A percentile compares a stretch with the other conserved stretches of the same genome.
phyloP scores from a whole-genome alignment of 2,888 invertebrate species.

The Imbricaverruca yamaguchii region DNA sequence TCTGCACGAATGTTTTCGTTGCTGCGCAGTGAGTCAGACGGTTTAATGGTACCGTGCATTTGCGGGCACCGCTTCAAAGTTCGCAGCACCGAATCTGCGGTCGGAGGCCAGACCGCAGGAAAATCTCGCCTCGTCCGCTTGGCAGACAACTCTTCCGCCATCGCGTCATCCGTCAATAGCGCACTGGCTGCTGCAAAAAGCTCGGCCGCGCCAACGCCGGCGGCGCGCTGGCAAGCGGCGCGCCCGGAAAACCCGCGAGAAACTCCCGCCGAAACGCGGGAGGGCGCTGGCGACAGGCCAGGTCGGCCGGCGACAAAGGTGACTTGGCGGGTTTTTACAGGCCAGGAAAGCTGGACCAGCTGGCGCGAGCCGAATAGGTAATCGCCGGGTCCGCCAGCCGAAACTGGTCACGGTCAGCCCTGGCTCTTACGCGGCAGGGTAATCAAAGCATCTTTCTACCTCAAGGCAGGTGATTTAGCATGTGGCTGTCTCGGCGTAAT shows the following conservation, averaged over 20 bases:
- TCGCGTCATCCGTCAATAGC: neutral
- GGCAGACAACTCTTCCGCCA: neutral
- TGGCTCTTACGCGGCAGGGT: too few relatives aligned
- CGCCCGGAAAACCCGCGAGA: neutral
- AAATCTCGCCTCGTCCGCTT: neutral
- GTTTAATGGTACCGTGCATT: too few relatives aligned
- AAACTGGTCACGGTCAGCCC: too few relatives aligned
- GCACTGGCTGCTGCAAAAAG: too few relatives aligned
- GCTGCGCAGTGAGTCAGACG: too few relatives aligned
- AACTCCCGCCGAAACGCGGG: constrained; percentile 10
- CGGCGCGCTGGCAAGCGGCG: neutral
- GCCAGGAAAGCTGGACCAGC: neutral
- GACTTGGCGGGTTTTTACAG: neutral
- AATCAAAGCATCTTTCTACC: too few relatives aligned
- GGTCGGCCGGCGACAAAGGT: neutral
- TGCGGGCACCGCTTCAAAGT: too few relatives aligned
- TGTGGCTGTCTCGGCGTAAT: too few relatives aligned
- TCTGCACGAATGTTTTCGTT: too few relatives aligned
- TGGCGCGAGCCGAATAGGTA: neutral
- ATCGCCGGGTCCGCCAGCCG: neutral
- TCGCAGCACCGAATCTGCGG: neutral
- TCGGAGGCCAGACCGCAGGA: neutral
- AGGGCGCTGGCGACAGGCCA: neutral
- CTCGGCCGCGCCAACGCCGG: too few relatives aligned
- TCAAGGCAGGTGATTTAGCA: too few relatives aligned